phyloP scores from a whole-genome alignment of 2,888 invertebrate genomes.

The Pterostichus madidus region DNA sequence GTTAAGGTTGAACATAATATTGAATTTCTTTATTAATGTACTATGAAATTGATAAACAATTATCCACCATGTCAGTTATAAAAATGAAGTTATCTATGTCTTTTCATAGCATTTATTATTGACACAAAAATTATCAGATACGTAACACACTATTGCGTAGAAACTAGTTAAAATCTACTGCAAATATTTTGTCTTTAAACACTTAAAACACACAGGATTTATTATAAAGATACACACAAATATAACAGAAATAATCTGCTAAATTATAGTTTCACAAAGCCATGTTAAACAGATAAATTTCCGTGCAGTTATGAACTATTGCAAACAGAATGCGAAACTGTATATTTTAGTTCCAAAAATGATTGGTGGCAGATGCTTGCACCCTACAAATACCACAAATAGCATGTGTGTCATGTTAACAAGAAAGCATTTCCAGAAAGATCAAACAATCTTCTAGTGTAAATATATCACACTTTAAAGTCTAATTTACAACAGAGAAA shows the following conservation, averaged over 20 bases:
- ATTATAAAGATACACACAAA: constrained; percentile 29
- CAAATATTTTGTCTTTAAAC: constrained; percentile 11
- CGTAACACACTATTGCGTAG: constrained; percentile 1
- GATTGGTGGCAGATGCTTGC: constrained; percentile 41
- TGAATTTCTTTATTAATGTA: too few relatives aligned
- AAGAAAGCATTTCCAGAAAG: constrained; percentile 35
- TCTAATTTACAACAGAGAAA: constrained; percentile 47
- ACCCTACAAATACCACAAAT: constrained; percentile 18
- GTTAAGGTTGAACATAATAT: too few relatives aligned
- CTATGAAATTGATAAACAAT: neutral
- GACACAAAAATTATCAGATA: constrained; percentile 22
- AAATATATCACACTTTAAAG: constrained; percentile 51
- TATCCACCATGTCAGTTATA: too few relatives aligned
- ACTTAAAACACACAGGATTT: neutral
- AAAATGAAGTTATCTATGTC: too few relatives aligned
- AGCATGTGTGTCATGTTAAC: constrained; percentile 41
- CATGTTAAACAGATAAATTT: constrained; percentile 29
- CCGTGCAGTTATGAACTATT: constrained; percentile 1
- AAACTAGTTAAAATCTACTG: neutral
- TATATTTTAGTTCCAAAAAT: constrained; percentile 32
- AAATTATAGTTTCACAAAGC: constrained; percentile 16
- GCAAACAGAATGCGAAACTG: constrained; percentile 32
- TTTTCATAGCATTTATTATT: too few relatives aligned
- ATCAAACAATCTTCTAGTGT: constrained; percentile 48
- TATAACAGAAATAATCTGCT: constrained; percentile 12